Evolutionary conservation across 2,113 vertebrate genomes (phyloP).

Genomic region (Nannobrachium achirus): DNA sequence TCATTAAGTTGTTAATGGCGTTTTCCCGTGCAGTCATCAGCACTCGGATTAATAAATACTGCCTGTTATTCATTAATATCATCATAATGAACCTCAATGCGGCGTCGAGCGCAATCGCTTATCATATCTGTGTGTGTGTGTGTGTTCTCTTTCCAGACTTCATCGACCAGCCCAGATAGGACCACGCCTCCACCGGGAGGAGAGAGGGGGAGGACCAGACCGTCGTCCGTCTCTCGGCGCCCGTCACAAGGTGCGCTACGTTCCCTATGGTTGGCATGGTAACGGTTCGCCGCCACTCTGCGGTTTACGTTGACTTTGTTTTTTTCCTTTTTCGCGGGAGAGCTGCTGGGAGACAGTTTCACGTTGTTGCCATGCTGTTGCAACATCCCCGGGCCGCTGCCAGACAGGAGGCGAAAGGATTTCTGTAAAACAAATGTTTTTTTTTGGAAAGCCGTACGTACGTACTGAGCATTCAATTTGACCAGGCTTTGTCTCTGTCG

Average conservation of each 20-base stretch:
- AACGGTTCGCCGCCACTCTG: slow-evolving; percentile 51
- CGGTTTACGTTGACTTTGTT: slow-evolving; percentile 64
- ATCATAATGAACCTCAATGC: slow-evolving; percentile 52
- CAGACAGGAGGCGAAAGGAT: slow-evolving; percentile 7
- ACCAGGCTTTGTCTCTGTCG: no score
- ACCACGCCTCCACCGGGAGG: slow-evolving; percentile 37
- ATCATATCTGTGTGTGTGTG: slow-evolving; percentile 44
- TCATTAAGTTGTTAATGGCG: slow-evolving; percentile 63
- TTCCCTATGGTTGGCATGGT: slow-evolving; percentile 74
- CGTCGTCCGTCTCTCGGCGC: slow-evolving; percentile 64
- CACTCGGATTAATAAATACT: slow-evolving; percentile 67
- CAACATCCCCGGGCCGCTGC: slow-evolving; percentile 69
- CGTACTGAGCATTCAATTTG: no score
- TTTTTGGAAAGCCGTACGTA: no score
- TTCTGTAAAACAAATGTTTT: no score
- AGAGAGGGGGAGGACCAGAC: slow-evolving; percentile 49
- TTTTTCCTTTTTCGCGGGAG: no score
- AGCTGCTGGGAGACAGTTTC: slow-evolving; percentile 65
- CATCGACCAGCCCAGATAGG: slow-evolving; percentile 51
- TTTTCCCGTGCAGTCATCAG: slow-evolving; percentile 67
- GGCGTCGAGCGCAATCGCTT: slow-evolving; percentile 39
- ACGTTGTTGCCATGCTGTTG: slow-evolving; percentile 75
- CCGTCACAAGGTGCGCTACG: slow-evolving; percentile 74
- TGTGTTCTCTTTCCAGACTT: slow-evolving; percentile 42
- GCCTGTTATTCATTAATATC: slow-evolving; percentile 65